A percentile compares a stretch with the other conserved stretches of the same genome.
These are phyloP conservation scores for Piezodorus guildinii DNA, from an alignment of 1,140 invertebrate species.

Conservation along the genomic window DNA sequence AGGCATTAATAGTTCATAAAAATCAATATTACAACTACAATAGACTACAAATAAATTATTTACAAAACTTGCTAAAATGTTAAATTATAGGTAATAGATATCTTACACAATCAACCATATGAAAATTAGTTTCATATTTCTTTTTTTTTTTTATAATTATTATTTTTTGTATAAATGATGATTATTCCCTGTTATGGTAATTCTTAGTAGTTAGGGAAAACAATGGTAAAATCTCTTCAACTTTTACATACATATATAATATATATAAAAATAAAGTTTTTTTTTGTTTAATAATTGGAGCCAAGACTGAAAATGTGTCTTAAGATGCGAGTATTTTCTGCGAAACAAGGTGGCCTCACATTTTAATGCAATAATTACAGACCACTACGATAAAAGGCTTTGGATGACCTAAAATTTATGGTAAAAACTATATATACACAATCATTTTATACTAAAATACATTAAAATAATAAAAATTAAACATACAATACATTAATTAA, in stretches of 20 bases:
- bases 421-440: too few species aligned
- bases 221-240: conserved; percentile 14
- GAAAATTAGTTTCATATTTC: conserved; percentile 5
- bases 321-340: conserved; percentile 12
- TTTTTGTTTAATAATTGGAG: conserved; percentile 10
- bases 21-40: conserved; percentile 14
- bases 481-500: background rate
- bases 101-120: conserved; percentile 16
- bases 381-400: too few species aligned
- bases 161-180: conserved; percentile 14
- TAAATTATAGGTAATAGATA: conserved; percentile 15
- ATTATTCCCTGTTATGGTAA: conserved; percentile 15
- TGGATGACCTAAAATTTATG: too few species aligned
- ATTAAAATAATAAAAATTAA: background rate
- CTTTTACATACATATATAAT: background rate
- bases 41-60: conserved; percentile 12
- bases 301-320: conserved; percentile 13
- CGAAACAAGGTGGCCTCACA: conserved; percentile 2
- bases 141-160: conserved; percentile 15
- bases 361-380: conserved; percentile 3
- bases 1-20: conserved; percentile 14
- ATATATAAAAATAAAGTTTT: conserved; percentile 15
- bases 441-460: background rate
- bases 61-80: conserved; percentile 9
- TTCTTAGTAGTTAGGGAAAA: conserved; percentile 13